Evolutionary conservation across 2,113 vertebrate genomes (phyloP).

Genomic region (Noturus placidus): DNA sequence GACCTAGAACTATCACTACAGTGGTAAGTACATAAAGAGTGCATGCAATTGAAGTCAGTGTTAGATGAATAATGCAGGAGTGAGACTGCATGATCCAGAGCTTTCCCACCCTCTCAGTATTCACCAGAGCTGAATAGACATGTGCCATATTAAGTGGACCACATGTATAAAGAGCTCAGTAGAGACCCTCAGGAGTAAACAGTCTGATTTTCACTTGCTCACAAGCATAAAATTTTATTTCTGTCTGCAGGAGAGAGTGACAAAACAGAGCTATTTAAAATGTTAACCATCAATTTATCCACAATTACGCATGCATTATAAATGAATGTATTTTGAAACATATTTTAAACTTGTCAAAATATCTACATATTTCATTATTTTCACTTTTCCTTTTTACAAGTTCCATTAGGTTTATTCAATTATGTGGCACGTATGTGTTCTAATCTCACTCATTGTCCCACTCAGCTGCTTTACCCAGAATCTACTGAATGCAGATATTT

Average conservation of each 20-base stretch:
- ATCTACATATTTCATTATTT: background rate
- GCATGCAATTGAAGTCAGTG: background rate
- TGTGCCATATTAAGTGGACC: slow-evolving; percentile 33
- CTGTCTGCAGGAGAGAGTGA: background rate
- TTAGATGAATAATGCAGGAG: background rate
- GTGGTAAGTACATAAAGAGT: background rate
- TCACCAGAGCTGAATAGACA: slow-evolving; percentile 27
- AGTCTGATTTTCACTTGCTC: background rate
- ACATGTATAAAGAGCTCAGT: background rate
- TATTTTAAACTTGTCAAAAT: background rate
- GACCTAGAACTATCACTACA: slow-evolving; percentile 27
- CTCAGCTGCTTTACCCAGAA: background rate
- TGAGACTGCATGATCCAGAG: slow-evolving; percentile 34
- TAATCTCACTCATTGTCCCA: background rate
- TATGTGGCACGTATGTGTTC: background rate
- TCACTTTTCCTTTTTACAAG: background rate
- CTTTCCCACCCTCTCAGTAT: slow-evolving; percentile 39
- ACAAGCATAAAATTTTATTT: background rate
- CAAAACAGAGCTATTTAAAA: background rate
- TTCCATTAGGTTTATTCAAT: background rate
- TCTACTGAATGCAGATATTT: background rate
- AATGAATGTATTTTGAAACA: background rate
- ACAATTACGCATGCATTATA: background rate
- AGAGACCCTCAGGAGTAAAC: background rate
- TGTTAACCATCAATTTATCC: background rate